Evolutionary conservation across 2,113 vertebrate genomes (phyloP), one percentile per base, ranked within the genome.

Genomic region (Callopanchax toddi): DNA sequence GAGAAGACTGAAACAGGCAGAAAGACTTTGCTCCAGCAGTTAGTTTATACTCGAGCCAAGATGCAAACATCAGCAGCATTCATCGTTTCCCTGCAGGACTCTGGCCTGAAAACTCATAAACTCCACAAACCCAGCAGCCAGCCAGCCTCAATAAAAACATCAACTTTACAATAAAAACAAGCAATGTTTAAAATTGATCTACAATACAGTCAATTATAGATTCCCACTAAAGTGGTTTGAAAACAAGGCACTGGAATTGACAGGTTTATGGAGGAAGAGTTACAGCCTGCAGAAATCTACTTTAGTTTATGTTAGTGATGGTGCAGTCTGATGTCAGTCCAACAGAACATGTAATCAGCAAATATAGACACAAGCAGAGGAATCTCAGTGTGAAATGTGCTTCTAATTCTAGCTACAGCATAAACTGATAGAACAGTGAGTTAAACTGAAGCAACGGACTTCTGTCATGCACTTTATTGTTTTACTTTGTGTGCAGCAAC

Each of bases 41-140:
- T 89, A 89, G 81, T 84, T 69, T 60, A 60, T 25, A 80, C 51
- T 78, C 83, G 88, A 87, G 90, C 87, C 48, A 81, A 60, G 62
- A 82, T 78, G 83, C 87, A 83, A 71, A 61, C 46, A 55, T 26
- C 34, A 29, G 60, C 46, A 55, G 39, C 34, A 62, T 74, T 70
- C 44, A 36, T 10, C 20, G 44, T 36, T 59, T 59, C 36, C 39
- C 55, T 43, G 55, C 36, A 73, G 23, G 37, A 79, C 29, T 60
- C 18, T 65, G 21, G 46, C 76, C 25, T 60, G 43, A 48, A 73
- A 71, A 61, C 36, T 54, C n/a, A 46, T n/a, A 63, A 76, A 72
- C 64, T 67, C 77, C 63, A 63, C 67, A 88, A 83, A 88, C 85
- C 61, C 81, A 86, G 64, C 37, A 36, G 39, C 36, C 20, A 36